Conservation (phyloP, 2,797 vertebrate species). For the Loriculus beryllinus region DNA sequence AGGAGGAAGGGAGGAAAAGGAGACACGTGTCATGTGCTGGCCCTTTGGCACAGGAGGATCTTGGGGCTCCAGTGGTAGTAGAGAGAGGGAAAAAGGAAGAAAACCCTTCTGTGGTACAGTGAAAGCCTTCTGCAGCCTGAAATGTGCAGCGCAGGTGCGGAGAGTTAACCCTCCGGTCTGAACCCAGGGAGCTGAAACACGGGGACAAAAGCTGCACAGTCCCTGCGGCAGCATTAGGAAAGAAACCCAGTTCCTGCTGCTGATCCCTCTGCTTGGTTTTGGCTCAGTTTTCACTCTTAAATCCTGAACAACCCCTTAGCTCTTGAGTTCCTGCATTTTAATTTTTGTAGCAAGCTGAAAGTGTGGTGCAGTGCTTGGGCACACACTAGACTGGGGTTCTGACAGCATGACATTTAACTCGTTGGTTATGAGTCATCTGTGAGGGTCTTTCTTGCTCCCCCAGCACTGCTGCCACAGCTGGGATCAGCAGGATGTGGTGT, state of each 20-base stretch:
- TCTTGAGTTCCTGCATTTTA: neutral
- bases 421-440: neutral
- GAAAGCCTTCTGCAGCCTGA: neutral
- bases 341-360: neutral
- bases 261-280: neutral
- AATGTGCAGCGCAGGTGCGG: neutral
- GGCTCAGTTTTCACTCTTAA: neutral
- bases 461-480: neutral
- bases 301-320: neutral
- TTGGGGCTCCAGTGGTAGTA: neutral
- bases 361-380: neutral
- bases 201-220: neutral
- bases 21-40: neutral
- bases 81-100: neutral
- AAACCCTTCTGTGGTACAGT: neutral
- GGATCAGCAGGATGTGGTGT: constrained; percentile 48
- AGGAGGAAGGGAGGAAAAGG: neutral
- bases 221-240: neutral
- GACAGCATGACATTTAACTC: neutral
- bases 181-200: neutral
- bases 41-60: constrained; percentile 37
- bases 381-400: neutral
- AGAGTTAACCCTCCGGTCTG: neutral
- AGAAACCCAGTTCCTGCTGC: neutral
- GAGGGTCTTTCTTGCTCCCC: neutral